Base-by-base conservation (phyloP, 1,140 invertebrate genomes). In the Lithobius niger region DNA sequence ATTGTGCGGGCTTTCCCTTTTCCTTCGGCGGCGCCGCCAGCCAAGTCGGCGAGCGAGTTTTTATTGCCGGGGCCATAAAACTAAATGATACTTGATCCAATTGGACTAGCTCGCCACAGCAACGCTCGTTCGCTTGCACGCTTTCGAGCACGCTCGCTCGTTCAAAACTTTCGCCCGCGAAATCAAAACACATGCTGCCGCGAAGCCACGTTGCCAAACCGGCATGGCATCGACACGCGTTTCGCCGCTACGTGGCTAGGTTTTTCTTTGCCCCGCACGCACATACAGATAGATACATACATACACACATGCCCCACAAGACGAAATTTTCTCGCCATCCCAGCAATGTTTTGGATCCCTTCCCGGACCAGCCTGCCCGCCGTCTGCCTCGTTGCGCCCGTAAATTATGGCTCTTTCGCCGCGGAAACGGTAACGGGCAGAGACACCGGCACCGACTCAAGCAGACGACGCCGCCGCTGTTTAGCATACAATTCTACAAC, bases 31-130 rank as follows among this genome's bases (percentile, higher is more conserved):
- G 6, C 43, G 16, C 22, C 27, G 6, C 15, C 3, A 50, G 27
- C 27, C 36, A 16, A 4, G 40, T 27, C 16, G 22, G 13, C 15
- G 10, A 3, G 43, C 28, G 10, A 31, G 18, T 48, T 55, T 55
- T 55, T 55, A 55, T 55, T 55, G 54, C 54, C 21, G 36, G n/a
- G n/a, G 6, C 27, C 54, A 55, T 55, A 55, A 55, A 55, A 48
- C 27, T 50, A 55, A 55, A 55, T 55, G 54, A 50, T 50, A 45
- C 44, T 50, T 49, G 54, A 55, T 55, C 54, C 54, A 48, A 55
- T 49, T 40, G 21, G 44, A 36, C 31, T 53, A 3, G 52, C n/a
- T n/a, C n/a, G n/a, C n/a, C n/a, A n/a, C n/a, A 24, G 40, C 52
- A 21, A 4, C 18, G 52, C 10, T 31, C 27, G 24, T 31, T 51